Percentiles rank a stretch among this genome's conserved stretches.
phyloP scores from a whole-genome alignment of 2,113 vertebrate genomes.

The Pan troglodytes region NHGRI_mPanTro3-v2.1_pri NC_072402.2:163953501-163954000 shows the following conservation, averaged over 20 bases:
- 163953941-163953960: constrained; percentile 60
- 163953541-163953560: neutral
- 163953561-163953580: neutral
- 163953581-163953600: neutral
- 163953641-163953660: constrained; percentile 9
- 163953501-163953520: neutral
- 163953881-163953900: constrained; percentile 52
- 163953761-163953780: constrained; percentile 59
- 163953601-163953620: neutral
- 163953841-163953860: constrained; percentile 65
- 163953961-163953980: constrained; percentile 67
- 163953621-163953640: neutral
- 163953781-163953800: constrained; percentile 48
- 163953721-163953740: constrained; percentile 34
- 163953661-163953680: constrained; percentile 42
- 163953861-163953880: constrained; percentile 71
- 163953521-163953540: neutral
- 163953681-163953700: neutral
- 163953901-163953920: constrained; percentile 53
- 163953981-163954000: constrained; percentile 68
- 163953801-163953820: constrained; percentile 60
- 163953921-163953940: constrained; percentile 69
- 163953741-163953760: constrained; percentile 54
- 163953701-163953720: constrained; percentile 12
- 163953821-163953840: constrained; percentile 60